A percentile compares a stretch with the other conserved stretches of the same genome.
Evolutionary conservation across 2,113 vertebrate species (phyloP).

Genomic region (Canis aureus): DNA sequence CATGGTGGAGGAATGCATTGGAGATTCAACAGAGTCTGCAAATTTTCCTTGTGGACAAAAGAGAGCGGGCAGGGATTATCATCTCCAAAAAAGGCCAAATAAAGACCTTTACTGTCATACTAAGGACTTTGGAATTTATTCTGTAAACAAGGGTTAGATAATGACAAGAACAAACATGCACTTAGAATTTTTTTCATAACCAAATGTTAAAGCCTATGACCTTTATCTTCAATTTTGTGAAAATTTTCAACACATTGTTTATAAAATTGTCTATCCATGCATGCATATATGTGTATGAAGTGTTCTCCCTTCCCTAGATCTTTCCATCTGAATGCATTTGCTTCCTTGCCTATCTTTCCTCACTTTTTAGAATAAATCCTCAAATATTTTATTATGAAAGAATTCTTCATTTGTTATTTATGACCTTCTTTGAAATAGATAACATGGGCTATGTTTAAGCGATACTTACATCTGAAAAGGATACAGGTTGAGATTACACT

Average conservation of each 20-base stretch:
- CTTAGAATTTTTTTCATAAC: background rate
- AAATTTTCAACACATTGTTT: background rate
- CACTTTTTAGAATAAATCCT: slow-evolving; percentile 19
- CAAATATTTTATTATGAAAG: slow-evolving; percentile 22
- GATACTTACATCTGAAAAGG: background rate
- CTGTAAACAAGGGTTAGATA: background rate
- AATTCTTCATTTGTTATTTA: background rate
- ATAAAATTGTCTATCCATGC: background rate
- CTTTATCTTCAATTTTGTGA: slow-evolving; percentile 39
- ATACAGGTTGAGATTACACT: background rate
- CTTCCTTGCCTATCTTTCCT: background rate
- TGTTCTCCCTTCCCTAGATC: background rate
- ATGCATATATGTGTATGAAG: background rate
- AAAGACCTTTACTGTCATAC: background rate
- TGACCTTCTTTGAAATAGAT: background rate
- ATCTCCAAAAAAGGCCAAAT: background rate
- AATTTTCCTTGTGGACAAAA: background rate
- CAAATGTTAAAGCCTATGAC: background rate
- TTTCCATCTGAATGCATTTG: background rate
- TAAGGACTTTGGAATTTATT: slow-evolving; percentile 45
- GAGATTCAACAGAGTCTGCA: background rate
- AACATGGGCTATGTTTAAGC: background rate
- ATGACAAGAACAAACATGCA: background rate
- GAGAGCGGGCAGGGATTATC: background rate
- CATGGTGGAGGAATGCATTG: background rate